These are phyloP conservation scores for Cantharis lateralis DNA, from an alignment of 2,888 invertebrate genomes.

Conservation along the genomic window DNA sequence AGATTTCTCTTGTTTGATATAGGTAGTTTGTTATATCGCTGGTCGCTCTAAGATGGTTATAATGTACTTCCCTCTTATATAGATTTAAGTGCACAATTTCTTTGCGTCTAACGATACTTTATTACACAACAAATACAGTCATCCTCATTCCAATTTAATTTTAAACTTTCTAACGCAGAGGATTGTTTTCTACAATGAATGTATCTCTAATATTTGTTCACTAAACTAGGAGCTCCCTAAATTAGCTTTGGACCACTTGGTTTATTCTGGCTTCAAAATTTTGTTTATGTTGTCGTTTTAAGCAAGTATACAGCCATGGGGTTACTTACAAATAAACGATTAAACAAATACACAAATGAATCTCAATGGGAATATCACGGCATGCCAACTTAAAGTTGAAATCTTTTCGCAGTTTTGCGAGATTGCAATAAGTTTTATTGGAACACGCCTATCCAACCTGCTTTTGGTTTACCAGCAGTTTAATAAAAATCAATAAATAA, in stretches of 20 bases:
- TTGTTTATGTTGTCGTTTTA: background rate
- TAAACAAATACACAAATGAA: background rate
- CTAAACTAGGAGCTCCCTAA: background rate
- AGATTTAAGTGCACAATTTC: background rate
- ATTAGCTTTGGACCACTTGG: background rate
- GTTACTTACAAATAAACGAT: background rate
- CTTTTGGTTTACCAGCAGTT: background rate
- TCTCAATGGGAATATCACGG: background rate
- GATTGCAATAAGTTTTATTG: background rate
- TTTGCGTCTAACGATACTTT: background rate
- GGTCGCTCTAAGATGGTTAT: background rate
- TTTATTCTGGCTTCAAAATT: background rate
- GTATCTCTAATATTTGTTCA: background rate
- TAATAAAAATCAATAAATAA: background rate
- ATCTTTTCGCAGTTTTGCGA: background rate
- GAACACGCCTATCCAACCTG: background rate
- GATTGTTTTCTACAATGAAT: background rate
- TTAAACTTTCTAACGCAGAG: background rate
- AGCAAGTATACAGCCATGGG: background rate
- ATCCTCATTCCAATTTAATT: background rate
- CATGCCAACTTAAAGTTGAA: background rate
- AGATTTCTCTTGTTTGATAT: too few species aligned
- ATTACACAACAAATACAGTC: background rate
- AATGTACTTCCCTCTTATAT: background rate
- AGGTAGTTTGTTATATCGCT: too few species aligned